Evolutionary conservation across 2,113 vertebrate genomes (phyloP).

Genomic region (Gallinago media): DNA sequence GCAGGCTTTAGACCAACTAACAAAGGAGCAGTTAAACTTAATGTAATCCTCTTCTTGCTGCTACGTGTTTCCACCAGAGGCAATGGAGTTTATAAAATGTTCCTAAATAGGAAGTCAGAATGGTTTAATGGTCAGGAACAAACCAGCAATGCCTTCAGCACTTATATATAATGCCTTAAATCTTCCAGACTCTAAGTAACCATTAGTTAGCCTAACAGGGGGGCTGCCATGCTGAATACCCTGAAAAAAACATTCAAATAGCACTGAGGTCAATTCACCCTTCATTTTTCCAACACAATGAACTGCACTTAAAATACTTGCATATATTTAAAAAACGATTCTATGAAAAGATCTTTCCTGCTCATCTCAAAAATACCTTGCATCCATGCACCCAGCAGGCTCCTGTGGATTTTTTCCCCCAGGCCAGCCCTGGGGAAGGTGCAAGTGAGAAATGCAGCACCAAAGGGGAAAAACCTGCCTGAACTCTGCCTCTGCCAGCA

Average conservation of each 20-base stretch:
- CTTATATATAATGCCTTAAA: neutral
- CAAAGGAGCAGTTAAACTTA: neutral
- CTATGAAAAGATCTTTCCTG: neutral
- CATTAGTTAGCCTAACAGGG: neutral
- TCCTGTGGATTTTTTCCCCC: neutral
- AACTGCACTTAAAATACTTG: neutral
- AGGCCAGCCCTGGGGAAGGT: neutral
- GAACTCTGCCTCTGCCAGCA: neutral
- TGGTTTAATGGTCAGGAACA: neutral
- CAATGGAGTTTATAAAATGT: neutral
- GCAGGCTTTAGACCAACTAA: neutral
- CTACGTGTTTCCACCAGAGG: neutral
- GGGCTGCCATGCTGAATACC: neutral
- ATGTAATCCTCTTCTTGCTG: neutral
- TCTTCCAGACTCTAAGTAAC: neutral
- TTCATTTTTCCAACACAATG: neutral
- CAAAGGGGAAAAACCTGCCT: neutral
- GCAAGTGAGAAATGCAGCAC: neutral
- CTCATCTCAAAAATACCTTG: neutral
- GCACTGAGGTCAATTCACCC: neutral
- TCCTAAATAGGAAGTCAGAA: neutral
- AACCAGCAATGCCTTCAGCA: neutral
- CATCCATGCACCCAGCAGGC: rapidly evolving
- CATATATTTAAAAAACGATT: neutral
- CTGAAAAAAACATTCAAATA: neutral